Conservation (phyloP, 2,797 vertebrate genomes). For the Botia almorhae region DNA sequence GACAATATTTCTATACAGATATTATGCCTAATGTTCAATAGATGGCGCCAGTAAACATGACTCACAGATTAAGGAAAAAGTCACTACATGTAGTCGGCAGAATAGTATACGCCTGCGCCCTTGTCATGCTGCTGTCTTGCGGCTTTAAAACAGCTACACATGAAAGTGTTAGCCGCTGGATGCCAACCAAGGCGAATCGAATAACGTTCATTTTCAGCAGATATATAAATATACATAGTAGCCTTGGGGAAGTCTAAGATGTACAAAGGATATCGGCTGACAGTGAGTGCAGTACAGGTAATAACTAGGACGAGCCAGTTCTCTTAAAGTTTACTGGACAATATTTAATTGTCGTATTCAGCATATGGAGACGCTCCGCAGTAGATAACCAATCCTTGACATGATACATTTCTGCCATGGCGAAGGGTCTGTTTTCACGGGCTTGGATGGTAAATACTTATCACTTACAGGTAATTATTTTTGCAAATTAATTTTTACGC, state of each 20-base stretch:
- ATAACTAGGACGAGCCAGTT: constrained; percentile 7
- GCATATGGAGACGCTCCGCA: constrained; percentile 58
- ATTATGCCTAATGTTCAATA: background rate
- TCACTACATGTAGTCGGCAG: constrained; percentile 12
- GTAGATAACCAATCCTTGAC: constrained; percentile 70
- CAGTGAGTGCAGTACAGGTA: background rate
- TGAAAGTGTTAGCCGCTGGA: constrained; percentile 29
- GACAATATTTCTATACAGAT: background rate
- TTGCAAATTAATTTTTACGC: no score
- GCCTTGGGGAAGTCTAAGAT: constrained; percentile 2
- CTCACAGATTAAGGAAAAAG: background rate
- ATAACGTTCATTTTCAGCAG: background rate
- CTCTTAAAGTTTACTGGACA: constrained; percentile 17
- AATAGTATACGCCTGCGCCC: constrained; percentile 35
- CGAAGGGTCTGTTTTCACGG: constrained; percentile 85
- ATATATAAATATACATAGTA: background rate
- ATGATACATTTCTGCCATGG: constrained; percentile 85
- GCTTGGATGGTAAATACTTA: constrained; percentile 83
- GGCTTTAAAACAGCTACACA: constrained; percentile 24
- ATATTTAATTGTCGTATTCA: constrained; percentile 6
- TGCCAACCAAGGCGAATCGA: background rate
- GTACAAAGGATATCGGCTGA: background rate
- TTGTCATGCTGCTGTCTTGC: constrained; percentile 27
- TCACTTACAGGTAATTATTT: constrained; percentile 80
- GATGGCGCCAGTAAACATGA: constrained; percentile 37